Evolutionary conservation across 2,113 vertebrate species (phyloP).

Genomic region (Bos taurus): DNA sequence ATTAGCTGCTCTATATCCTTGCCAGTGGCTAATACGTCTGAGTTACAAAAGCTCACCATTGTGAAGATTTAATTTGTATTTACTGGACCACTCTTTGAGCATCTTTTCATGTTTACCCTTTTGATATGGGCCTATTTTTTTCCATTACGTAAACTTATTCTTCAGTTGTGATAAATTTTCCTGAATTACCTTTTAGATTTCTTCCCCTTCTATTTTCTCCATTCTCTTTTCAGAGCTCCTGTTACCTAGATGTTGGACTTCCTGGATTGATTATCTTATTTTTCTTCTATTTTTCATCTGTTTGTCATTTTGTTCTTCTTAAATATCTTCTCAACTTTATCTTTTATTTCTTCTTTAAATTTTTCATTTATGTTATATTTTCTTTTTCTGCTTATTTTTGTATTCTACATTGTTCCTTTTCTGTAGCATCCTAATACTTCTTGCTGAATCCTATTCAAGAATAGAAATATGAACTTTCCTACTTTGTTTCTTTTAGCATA

Average conservation of each 20-base stretch:
- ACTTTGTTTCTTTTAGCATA: not conserved
- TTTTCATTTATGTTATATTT: not conserved
- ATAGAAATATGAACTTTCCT: not conserved
- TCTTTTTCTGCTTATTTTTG: not conserved
- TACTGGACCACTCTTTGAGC: not conserved
- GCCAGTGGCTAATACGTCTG: not conserved
- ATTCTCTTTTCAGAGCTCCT: not conserved
- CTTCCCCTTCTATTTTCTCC: not conserved
- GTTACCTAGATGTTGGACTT: not conserved
- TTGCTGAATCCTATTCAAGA: conserved; percentile 8
- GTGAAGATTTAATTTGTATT: not conserved
- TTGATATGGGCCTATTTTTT: not conserved
- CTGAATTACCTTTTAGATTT: conserved; percentile 7
- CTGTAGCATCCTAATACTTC: not conserved
- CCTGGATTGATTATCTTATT: not conserved
- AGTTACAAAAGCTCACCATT: not conserved
- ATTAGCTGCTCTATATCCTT: not conserved
- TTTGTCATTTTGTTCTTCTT: not conserved
- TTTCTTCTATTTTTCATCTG: not conserved
- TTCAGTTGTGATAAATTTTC: not conserved
- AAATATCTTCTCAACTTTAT: not conserved
- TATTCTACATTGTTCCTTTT: not conserved
- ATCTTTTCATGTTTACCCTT: not conserved
- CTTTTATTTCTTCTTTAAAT: not conserved
- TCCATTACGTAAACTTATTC: not conserved